Evolutionary conservation across 2,113 vertebrate species (phyloP), one percentile per base, ranked within the genome.

Genomic region (Hyaena hyaena): DNA sequence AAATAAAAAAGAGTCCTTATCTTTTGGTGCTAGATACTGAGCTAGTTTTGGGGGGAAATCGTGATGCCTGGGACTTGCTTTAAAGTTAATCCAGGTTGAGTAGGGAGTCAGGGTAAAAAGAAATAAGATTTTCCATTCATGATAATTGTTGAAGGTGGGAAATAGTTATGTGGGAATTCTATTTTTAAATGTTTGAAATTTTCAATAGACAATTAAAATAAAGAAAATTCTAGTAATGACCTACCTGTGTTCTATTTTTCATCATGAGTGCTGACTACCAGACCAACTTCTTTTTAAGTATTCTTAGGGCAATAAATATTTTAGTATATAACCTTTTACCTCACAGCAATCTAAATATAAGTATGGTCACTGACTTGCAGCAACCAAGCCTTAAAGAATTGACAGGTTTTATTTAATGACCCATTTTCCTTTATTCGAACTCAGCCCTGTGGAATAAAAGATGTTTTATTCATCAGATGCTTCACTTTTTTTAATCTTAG

Each of bases 381-480:
- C 50, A 83, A 83, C 73, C 19, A 74, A 88, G 68, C 50, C 55
- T 96, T 33, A 7, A 61, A 88, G 81, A 94, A 90, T 66, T 94
- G 93, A 90, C 94, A 85, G 84, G 39, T 93, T 96, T 93, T 96
- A 79, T 82, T 95, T 96, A 94, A 97, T 90, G 90, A 95, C 66
- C 71, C 94, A 88, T 96, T 95, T 98, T 96, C 88, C 90, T 97
- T 96, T 88, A 93, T 95, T 95, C 91, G 90, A 98, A 93, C 94
- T 90, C 66, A 92, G 55, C 88, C 71, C 81, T 88, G 0, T 93
- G 93, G 80, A 95, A 94, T 95, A 79, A 53, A 61, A 65, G 35
- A 96, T 97, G 66, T 98, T 98, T 97, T 96, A 97, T 97, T 97
- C 97, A 98, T 77, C 81, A 96, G 76, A 82, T 76, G 76, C 35